A percentile compares a stretch with the other conserved stretches of the same genome.
Conservation (phyloP, 1,140 invertebrate species). For the Adoxophyes honmai region DNA sequence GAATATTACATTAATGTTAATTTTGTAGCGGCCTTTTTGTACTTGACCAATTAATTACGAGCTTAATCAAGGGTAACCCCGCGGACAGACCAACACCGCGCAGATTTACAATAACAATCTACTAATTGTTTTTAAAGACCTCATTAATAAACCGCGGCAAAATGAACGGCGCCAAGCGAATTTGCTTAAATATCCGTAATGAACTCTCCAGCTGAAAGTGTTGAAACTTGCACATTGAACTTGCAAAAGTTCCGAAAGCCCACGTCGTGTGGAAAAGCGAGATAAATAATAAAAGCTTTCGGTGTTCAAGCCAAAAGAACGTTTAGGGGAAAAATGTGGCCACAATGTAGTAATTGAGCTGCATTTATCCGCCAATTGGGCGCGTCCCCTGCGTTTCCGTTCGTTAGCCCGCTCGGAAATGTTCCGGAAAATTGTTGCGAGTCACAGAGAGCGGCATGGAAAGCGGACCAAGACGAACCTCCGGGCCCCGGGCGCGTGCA, state of each 20-base stretch:
- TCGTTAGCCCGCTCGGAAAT: conserved; percentile 60
- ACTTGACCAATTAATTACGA: neutral
- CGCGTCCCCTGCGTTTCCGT: conserved; percentile 58
- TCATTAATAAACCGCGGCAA: neutral
- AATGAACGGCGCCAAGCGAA: neutral
- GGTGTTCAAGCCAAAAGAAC: conserved; percentile 29
- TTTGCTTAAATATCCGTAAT: neutral
- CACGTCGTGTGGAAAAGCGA: neutral
- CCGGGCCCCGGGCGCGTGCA: conserved; percentile 2
- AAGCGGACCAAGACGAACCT: conserved; percentile 20
- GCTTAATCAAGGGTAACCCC: neutral
- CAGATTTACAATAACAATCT: conserved; percentile 1
- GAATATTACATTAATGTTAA: no score
- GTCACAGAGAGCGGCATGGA: conserved; percentile 38
- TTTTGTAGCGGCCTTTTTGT: no score
- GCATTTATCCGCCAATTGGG: conserved; percentile 64
- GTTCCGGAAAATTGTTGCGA: conserved; percentile 61
- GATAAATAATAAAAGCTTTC: conserved; percentile 15
- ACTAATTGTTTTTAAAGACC: neutral
- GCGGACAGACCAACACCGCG: neutral
- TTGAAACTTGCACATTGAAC: no score
- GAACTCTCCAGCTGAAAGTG: neutral
- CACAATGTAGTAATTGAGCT: conserved; percentile 61
- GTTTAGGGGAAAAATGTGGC: conserved; percentile 52
- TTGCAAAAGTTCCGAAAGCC: neutral